Evolutionary conservation across 2,797 vertebrate genomes (phyloP).

Genomic region (Mus caroli): DNA sequence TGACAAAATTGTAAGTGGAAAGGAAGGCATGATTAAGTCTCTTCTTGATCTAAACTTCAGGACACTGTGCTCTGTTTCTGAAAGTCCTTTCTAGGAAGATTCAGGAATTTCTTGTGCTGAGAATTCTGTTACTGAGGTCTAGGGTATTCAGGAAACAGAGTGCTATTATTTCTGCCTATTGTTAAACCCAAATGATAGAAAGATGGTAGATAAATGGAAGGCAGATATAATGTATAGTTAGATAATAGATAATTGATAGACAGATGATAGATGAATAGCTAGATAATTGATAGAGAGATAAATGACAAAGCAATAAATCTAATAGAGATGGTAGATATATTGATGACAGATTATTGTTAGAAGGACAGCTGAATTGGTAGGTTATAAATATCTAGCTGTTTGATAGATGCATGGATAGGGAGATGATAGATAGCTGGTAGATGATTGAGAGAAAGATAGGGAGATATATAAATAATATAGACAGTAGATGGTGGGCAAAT

Average conservation of each 20-base stretch:
- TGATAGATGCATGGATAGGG: background rate
- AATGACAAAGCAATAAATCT: background rate
- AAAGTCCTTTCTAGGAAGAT: background rate
- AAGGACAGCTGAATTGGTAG: background rate
- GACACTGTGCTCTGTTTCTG: background rate
- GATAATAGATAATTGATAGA: background rate
- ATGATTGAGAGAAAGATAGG: background rate
- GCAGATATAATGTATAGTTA: background rate
- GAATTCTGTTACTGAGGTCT: background rate
- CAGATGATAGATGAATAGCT: background rate
- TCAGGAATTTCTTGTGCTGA: background rate
- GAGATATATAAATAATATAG: background rate
- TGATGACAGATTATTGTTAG: background rate
- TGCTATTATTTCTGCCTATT: background rate
- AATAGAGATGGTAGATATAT: background rate
- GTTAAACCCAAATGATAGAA: background rate
- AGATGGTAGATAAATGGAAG: background rate
- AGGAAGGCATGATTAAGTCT: conserved; percentile 20
- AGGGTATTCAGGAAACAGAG: background rate
- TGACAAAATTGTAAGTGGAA: background rate
- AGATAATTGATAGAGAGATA: background rate
- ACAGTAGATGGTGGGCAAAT: background rate
- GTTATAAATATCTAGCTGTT: background rate
- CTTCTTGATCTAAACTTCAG: conserved; percentile 4
- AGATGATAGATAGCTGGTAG: background rate